Evolutionary conservation across 2,888 invertebrate genomes (phyloP), one percentile per base, ranked within the genome.

Genomic region (Sarcophaga carnaria): DNA sequence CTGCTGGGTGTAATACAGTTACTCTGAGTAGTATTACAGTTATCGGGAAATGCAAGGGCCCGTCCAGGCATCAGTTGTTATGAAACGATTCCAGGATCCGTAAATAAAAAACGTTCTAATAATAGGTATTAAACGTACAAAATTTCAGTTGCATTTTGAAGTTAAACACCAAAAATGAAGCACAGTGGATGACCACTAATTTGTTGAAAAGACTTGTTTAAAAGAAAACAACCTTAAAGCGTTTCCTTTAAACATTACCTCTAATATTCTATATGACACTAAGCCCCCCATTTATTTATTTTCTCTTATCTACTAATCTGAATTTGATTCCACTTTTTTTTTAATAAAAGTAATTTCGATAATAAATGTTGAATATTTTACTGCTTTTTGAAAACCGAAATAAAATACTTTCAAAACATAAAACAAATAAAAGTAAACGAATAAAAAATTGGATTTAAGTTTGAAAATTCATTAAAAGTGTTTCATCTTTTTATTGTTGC

Each of bases 401-500:
- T 14, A 54, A 54, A 54, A 54, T 17, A 54, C 12, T 12, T 54
- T 54, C 17, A 0, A 54, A 22, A 22, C 49, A 54, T 2, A 47
- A 27, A 17, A 54, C 8, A 49, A 76, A 27, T 14, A 27, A 64
- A 54, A 54, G 12, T 54, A 54, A 54, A 54, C 12, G 14, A 54
- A 12, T 14, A 12, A 54, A 14, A 49, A 77, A 17, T 0, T 49
- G 11, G n/a, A 66, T 6, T 72, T 72, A 80, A 72, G 59, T 80
- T 66, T 72, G 25, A 22, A 66, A 74, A 80, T 80, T 80, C 60
- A 80, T 80, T 80, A 80, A 47, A 80, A 67, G n/a, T 74, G 67
- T 74, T 60, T 37, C 37, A 37, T 37, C 1, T 37, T 77, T 72
- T 62, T 80, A 25, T 49, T 60, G 60, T 74, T 37, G 37, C 37